phyloP scores from a whole-genome alignment of 2,888 invertebrate species.

The Tortrix viridana region DNA sequence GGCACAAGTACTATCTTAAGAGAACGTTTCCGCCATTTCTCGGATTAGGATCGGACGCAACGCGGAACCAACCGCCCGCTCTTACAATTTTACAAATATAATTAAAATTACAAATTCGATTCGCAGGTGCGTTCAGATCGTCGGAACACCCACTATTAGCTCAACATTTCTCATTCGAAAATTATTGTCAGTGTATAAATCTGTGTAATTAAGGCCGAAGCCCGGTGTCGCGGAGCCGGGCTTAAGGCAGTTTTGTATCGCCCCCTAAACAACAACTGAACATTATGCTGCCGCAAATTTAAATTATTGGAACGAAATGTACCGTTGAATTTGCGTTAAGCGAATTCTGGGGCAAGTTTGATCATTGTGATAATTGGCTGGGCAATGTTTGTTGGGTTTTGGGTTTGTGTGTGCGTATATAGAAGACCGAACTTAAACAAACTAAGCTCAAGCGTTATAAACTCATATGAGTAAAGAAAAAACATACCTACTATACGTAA shows the following conservation, averaged over 20 bases:
- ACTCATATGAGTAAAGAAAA: too few species aligned
- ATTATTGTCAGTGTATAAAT: conserved; percentile 23
- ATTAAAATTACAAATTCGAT: not conserved
- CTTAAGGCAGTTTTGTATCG: conserved; percentile 17
- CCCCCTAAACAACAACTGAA: conserved; percentile 17
- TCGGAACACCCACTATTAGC: conserved; percentile 11
- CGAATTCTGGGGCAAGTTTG: not conserved
- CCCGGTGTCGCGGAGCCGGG: conserved; percentile 17
- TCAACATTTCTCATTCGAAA: conserved; percentile 11
- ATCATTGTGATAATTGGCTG: conserved; percentile 1
- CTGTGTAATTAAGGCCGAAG: conserved; percentile 17
- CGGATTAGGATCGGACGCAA: too few species aligned
- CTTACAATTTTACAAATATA: too few species aligned
- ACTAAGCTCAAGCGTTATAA: too few species aligned
- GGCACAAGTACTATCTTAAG: too few species aligned
- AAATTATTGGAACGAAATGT: conserved; percentile 22
- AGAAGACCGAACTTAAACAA: too few species aligned
- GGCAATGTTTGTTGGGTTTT: too few species aligned
- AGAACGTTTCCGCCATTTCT: too few species aligned
- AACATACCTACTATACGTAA: too few species aligned
- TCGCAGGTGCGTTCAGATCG: not conserved
- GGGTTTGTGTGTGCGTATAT: too few species aligned
- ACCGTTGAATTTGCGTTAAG: not conserved
- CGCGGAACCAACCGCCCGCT: too few species aligned
- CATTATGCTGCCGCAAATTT: conserved; percentile 19